Conservation (phyloP, 2,888 invertebrate genomes). For the Petrophora chlorosata region DNA sequence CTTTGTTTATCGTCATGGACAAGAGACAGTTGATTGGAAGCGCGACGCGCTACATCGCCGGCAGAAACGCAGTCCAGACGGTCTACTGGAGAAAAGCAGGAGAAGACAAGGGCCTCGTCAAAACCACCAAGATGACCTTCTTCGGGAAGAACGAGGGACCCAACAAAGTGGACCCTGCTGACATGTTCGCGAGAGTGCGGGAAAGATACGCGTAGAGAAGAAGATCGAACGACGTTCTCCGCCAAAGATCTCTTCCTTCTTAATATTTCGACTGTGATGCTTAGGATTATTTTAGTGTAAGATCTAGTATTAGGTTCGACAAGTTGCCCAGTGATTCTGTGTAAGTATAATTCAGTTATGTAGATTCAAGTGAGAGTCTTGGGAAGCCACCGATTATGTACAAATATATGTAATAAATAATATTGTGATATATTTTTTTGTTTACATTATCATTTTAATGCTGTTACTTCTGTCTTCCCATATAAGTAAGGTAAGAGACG, state of each 20-base stretch:
- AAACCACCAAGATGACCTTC: slow-evolving; percentile 83
- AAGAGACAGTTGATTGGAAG: slow-evolving; percentile 86
- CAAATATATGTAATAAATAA: slow-evolving; percentile 13
- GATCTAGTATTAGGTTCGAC: slow-evolving; percentile 12
- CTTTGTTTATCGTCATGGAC: slow-evolving; percentile 54
- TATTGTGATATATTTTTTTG: slow-evolving; percentile 6
- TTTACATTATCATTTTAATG: not conserved
- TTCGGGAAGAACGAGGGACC: slow-evolving; percentile 81
- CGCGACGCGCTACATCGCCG: slow-evolving; percentile 88
- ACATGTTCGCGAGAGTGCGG: slow-evolving; percentile 74
- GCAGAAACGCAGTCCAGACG: slow-evolving; percentile 89
- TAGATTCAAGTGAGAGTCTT: slow-evolving; percentile 1
- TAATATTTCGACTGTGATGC: slow-evolving; percentile 30
- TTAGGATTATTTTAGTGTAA: slow-evolving; percentile 48
- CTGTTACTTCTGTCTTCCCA: not conserved
- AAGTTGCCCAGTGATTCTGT: slow-evolving; percentile 16
- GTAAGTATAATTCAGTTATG: slow-evolving; percentile 3
- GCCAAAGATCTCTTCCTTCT: slow-evolving; percentile 2
- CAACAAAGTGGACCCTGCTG: slow-evolving; percentile 71
- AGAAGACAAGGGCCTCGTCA: slow-evolving; percentile 76
- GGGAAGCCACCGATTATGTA: slow-evolving; percentile 17
- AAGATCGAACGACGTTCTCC: not conserved
- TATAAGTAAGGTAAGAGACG: not conserved
- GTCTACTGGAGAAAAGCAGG: slow-evolving; percentile 88
- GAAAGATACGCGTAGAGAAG: slow-evolving; percentile 67